Percentiles rank a stretch among this genome's conserved stretches.
Conservation (phyloP, 2,888 invertebrate species). For the Celastrina argiolus region DNA sequence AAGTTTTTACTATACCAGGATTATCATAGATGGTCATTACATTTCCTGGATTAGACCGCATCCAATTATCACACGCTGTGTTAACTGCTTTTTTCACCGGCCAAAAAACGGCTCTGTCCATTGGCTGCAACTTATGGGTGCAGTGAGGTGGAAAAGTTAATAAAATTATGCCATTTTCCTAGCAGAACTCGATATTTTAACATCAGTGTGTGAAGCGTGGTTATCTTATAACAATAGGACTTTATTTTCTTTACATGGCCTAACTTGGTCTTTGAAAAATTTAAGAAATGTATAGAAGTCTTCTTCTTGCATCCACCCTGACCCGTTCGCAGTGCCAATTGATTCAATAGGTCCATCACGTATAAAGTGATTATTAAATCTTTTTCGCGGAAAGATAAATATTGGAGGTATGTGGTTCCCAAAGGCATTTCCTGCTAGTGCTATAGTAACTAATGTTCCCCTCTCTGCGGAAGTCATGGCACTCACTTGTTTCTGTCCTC, state of each 20-base stretch:
- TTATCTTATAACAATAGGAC: slow-evolving; percentile 32
- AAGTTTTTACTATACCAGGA: slow-evolving; percentile 26
- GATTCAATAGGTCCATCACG: slow-evolving; percentile 36
- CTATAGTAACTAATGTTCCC: slow-evolving; percentile 35
- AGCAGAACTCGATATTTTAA: slow-evolving; percentile 31
- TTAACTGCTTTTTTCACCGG: slow-evolving; percentile 33
- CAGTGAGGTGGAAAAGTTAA: slow-evolving; percentile 33
- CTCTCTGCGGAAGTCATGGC: slow-evolving; percentile 46
- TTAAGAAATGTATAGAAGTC: slow-evolving; percentile 30
- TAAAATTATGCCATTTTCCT: slow-evolving; percentile 30
- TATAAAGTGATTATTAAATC: slow-evolving; percentile 39
- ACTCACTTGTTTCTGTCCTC: slow-evolving; percentile 48
- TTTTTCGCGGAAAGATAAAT: slow-evolving; percentile 43
- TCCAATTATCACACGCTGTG: slow-evolving; percentile 29
- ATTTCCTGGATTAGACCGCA: slow-evolving; percentile 28
- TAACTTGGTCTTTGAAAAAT: slow-evolving; percentile 17
- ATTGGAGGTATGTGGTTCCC: slow-evolving; percentile 34
- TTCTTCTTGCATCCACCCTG: slow-evolving; percentile 40
- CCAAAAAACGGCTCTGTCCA: slow-evolving; percentile 32
- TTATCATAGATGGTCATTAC: slow-evolving; percentile 31
- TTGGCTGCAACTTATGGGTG: slow-evolving; percentile 34
- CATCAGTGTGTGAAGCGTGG: slow-evolving; percentile 30
- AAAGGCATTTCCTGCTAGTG: slow-evolving; percentile 33
- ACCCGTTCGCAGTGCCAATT: slow-evolving; percentile 36
- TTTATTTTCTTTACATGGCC: slow-evolving; percentile 28